phyloP scores from a whole-genome alignment of 2,888 invertebrate genomes.

The Amiota mariae region DNA sequence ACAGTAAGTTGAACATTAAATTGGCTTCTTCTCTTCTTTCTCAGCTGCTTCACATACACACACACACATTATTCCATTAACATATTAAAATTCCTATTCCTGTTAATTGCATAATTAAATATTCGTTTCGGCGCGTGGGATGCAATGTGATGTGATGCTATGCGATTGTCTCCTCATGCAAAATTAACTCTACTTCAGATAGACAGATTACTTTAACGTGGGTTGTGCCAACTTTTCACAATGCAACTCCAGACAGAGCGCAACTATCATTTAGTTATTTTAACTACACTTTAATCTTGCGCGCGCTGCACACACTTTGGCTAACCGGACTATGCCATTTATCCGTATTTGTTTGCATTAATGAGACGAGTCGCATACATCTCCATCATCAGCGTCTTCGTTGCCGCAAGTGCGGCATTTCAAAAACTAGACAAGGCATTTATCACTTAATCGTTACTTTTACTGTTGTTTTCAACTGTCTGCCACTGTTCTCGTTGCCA shows the following conservation, averaged over 20 bases:
- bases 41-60: too few species aligned
- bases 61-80: neutral
- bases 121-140: neutral
- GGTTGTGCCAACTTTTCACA: slow-evolving; percentile 2
- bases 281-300: slow-evolving; percentile 14
- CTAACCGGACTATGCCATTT: neutral
- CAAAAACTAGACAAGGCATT: neutral
- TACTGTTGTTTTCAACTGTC: neutral
- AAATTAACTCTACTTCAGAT: too few species aligned
- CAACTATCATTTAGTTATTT: slow-evolving; percentile 10
- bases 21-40: slow-evolving; percentile 22
- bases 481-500: neutral
- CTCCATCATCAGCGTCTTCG: too few species aligned
- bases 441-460: slow-evolving; percentile 8
- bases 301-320: neutral
- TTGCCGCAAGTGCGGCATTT: slow-evolving; percentile 8
- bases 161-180: too few species aligned
- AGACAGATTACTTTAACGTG: neutral
- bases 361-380: neutral
- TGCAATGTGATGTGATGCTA: neutral
- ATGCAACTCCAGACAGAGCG: neutral
- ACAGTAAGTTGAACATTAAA: slow-evolving; percentile 63
- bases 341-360: neutral
- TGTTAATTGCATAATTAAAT: slow-evolving; percentile 15
- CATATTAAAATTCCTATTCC: slow-evolving; percentile 8